Percentiles rank a stretch among this genome's conserved stretches.
These are phyloP conservation scores for Macrosoma leucophasiata DNA, from an alignment of 2,888 invertebrate species.

Conservation along the genomic window DNA sequence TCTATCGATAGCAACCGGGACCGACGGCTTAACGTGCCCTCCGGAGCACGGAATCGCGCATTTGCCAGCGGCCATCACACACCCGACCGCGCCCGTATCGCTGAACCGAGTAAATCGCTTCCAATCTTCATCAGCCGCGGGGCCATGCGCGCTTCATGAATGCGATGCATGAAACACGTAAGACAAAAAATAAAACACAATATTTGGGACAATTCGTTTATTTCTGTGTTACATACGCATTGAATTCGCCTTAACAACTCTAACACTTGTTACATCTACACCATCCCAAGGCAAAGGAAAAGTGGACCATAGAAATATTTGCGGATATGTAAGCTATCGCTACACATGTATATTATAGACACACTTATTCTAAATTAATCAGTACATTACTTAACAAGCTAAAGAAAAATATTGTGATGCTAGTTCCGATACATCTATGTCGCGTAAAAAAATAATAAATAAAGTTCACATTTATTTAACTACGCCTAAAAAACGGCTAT, in stretches of 20 bases:
- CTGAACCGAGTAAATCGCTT: too few relatives aligned
- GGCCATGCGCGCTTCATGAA: too few relatives aligned
- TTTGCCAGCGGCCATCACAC: too few relatives aligned
- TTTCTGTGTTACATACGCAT: constrained; percentile 1
- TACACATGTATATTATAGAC: constrained; percentile 11
- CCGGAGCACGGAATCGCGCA: too few relatives aligned
- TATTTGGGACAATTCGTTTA: constrained; percentile 13
- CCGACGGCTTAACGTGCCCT: too few relatives aligned
- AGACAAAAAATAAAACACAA: constrained; percentile 8
- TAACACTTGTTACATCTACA: constrained; percentile 1
- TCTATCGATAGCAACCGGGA: too few relatives aligned
- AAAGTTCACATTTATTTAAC: constrained; percentile 28
- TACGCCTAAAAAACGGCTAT: constrained; percentile 17
- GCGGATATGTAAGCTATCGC: constrained; percentile 11
- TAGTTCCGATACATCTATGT: constrained; percentile 22
- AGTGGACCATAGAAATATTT: constrained; percentile 3
- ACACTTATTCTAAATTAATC: constrained; percentile 9
- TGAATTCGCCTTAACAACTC: neutral
- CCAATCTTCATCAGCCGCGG: too few relatives aligned
- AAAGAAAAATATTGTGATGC: neutral
- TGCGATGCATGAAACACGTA: constrained; percentile 14
- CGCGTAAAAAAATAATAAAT: constrained; percentile 41
- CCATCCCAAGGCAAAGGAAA: constrained; percentile 2
- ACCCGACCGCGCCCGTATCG: too few relatives aligned
- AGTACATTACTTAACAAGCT: constrained; percentile 3